Evolutionary conservation across 2,797 vertebrate genomes (phyloP), one percentile per base, ranked within the genome.

Genomic region (Sciurus vulgaris): DNA sequence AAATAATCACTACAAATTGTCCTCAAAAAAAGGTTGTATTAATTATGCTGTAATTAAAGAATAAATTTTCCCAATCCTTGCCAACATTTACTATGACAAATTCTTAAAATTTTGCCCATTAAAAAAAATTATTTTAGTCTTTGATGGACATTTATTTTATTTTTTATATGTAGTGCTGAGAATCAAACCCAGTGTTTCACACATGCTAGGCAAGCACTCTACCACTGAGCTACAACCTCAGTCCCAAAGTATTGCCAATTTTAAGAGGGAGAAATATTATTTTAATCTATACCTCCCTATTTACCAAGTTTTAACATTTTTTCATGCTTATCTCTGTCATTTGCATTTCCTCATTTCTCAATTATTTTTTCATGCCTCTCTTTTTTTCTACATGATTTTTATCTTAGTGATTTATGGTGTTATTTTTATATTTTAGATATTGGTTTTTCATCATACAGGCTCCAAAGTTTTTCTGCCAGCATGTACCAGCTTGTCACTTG

Each of bases 301-400:
- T 65, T 92, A 83, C 38, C 82, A 65, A 83, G 10, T 86, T 90
- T 35, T 13, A 81, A 28, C 56, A 89, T 73, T 67, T 94, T 95
- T 70, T 81, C 59, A 92, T 51, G 38, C 13, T 65, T 89, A 41
- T 56, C 38, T 94, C n/a, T 17, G 28, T 51, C 24, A 44, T 90
- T 83, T 92, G 70, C 28, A 72, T 92, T 92, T 96, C 44, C 73
- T 92, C 20, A 61, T 89, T 56, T 81, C 33, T 83, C 13, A 89
- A 38, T 70, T 81, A 20, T 93, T n/a, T 87, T 77, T 82, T 70
- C 61, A 63, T 41, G 44, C 17, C 77, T n/a, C 77, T n/a, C 85
- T 44, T 73, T 74, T 59, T 86, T 86, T 74, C 38, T 95, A 83
- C 49, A 83, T 4, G n/a, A 18, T 22, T 92, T 87, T 95, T 95